These are phyloP conservation scores for Redunca redunca DNA, from an alignment of 2,113 vertebrate genomes.

Conservation along the genomic window DNA sequence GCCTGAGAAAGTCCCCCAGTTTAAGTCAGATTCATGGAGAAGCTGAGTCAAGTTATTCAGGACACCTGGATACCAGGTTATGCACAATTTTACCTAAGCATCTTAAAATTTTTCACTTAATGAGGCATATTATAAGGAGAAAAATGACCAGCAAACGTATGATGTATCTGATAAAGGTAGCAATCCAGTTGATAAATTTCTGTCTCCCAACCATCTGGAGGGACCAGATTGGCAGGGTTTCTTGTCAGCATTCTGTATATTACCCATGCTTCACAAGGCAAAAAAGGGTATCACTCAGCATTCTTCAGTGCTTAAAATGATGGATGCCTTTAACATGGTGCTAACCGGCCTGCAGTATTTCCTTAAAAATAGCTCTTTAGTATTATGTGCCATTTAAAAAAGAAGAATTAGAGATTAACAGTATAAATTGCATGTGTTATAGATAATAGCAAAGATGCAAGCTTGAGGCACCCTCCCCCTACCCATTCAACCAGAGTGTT, in stretches of 20 bases:
- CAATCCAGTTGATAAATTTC: conserved; percentile 27
- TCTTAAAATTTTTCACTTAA: conserved; percentile 45
- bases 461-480: background rate
- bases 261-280: conserved; percentile 45
- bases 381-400: conserved; percentile 49
- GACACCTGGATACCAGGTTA: background rate
- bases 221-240: background rate
- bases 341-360: background rate
- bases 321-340: conserved; percentile 45
- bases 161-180: conserved; percentile 27
- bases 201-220: conserved; percentile 30
- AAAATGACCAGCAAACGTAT: background rate
- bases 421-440: background rate
- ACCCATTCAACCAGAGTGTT: conserved; percentile 11
- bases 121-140: conserved; percentile 45
- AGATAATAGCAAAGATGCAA: background rate
- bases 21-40: background rate
- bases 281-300: conserved; percentile 21
- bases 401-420: conserved; percentile 56
- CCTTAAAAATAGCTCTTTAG: conserved; percentile 28
- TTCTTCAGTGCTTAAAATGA: background rate
- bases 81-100: conserved; percentile 6
- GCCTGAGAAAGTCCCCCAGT: background rate
- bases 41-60: background rate
- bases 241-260: conserved; percentile 8